Evolutionary conservation across 2,113 vertebrate genomes (phyloP).

Genomic region (Semicossyphus pulcher): DNA sequence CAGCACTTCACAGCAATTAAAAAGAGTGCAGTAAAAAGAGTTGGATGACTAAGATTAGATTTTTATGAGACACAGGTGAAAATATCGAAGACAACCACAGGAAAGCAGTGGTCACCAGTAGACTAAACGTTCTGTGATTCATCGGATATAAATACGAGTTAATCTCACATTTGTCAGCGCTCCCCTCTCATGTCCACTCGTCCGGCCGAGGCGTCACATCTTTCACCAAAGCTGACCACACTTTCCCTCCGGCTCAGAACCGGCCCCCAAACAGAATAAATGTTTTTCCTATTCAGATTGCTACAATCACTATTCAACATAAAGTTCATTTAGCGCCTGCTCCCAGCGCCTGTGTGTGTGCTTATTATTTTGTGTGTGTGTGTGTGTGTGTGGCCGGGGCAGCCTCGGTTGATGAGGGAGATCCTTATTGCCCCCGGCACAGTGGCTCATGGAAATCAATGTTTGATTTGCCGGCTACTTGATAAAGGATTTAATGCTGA

Average conservation of each 20-base stretch:
- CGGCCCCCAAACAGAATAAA: constrained; percentile 14
- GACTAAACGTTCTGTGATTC: too few relatives aligned
- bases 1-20: too few relatives aligned
- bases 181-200: constrained; percentile 24
- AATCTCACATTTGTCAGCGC: constrained; percentile 30
- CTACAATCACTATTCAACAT: constrained; percentile 51
- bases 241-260: constrained; percentile 29
- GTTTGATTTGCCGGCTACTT: constrained; percentile 79
- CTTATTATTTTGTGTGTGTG: constrained; percentile 27
- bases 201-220: constrained; percentile 12
- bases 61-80: too few relatives aligned
- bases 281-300: constrained; percentile 47
- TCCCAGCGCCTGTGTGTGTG: constrained; percentile 23
- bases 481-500: constrained; percentile 76
- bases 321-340: constrained; percentile 56
- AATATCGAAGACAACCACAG: too few relatives aligned
- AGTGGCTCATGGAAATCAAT: constrained; percentile 76
- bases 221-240: constrained; percentile 50
- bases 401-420: constrained; percentile 66
- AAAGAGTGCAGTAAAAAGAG: too few relatives aligned
- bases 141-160: too few relatives aligned
- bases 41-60: too few relatives aligned
- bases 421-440: constrained; percentile 71
- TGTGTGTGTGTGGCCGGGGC: constrained; percentile 14
- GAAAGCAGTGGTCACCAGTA: too few relatives aligned